Percentiles rank a stretch among this genome's conserved stretches.
Conservation (phyloP, 1,140 invertebrate species). For the Delia radicum region DNA sequence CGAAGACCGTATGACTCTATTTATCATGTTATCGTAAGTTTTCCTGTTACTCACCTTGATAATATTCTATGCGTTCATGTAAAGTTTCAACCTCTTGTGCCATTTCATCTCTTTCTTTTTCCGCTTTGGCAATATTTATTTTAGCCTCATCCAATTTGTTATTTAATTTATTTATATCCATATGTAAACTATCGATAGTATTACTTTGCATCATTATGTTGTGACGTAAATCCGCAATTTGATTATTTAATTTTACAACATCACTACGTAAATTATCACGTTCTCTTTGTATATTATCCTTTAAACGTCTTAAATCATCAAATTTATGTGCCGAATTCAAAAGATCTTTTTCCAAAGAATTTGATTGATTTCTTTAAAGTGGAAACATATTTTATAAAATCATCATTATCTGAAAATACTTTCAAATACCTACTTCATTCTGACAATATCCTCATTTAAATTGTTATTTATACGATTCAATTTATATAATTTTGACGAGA, state of each 20-base stretch:
- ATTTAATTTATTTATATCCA: slow-evolving; percentile 44
- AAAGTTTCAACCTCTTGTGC: slow-evolving; percentile 42
- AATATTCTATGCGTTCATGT: slow-evolving; percentile 40
- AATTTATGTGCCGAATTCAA: slow-evolving; percentile 34
- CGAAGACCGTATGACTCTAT: neutral
- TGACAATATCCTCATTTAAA: slow-evolving; percentile 25
- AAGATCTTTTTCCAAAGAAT: slow-evolving; percentile 39
- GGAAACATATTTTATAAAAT: neutral
- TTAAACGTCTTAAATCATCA: slow-evolving; percentile 38
- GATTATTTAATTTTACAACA: slow-evolving; percentile 40
- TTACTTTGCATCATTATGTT: slow-evolving; percentile 40
- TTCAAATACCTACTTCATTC: slow-evolving; percentile 25
- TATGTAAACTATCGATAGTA: slow-evolving; percentile 37
- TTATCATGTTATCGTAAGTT: neutral
- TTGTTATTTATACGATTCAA: slow-evolving; percentile 25
- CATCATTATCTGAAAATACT: neutral
- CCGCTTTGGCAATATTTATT: slow-evolving; percentile 37
- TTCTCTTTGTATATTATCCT: slow-evolving; percentile 39
- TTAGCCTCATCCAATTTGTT: slow-evolving; percentile 40
- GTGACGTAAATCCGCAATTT: slow-evolving; percentile 38
- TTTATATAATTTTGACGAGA: slow-evolving; percentile 29
- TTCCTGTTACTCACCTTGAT: slow-evolving; percentile 33
- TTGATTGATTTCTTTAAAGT: slow-evolving; percentile 26
- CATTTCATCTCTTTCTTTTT: slow-evolving; percentile 45
- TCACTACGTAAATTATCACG: slow-evolving; percentile 40